These are phyloP conservation scores for Pycnomerus fuliginosus DNA, from an alignment of 2,888 invertebrate genomes.

Conservation along the genomic window DNA sequence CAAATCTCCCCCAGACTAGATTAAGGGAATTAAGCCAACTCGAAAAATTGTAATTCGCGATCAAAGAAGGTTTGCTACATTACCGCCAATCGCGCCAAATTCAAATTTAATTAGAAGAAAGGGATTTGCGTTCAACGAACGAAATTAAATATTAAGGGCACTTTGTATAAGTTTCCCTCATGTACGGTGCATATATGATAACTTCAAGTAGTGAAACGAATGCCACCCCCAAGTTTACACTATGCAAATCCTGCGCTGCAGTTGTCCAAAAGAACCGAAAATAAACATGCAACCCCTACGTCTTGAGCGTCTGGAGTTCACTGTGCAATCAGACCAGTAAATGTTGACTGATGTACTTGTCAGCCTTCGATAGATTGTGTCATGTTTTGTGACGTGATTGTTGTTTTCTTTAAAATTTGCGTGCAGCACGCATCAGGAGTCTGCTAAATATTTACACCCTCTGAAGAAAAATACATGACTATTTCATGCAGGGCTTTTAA, in stretches of 20 bases:
- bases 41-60: conserved; percentile 24
- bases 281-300: neutral
- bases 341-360: conserved; percentile 54
- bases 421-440: conserved; percentile 40
- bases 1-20: conserved; percentile 41
- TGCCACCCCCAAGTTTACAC: neutral
- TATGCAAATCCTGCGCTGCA: conserved; percentile 20
- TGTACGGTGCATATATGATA: neutral
- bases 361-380: conserved; percentile 47
- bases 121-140: no score
- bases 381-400: conserved; percentile 45
- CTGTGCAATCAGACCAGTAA: conserved; percentile 49
- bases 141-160: no score
- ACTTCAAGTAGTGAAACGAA: neutral
- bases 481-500: conserved; percentile 8
- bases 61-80: no score
- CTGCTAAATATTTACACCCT: conserved; percentile 11
- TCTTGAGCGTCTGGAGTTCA: conserved; percentile 13
- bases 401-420: conserved; percentile 44
- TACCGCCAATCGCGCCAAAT: no score
- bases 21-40: conserved; percentile 39
- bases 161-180: no score
- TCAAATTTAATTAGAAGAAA: no score
- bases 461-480: conserved; percentile 4
- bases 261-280: conserved; percentile 6